Conservation (phyloP, 2,113 vertebrate genomes). For the Carollia perspicillata region DNA sequence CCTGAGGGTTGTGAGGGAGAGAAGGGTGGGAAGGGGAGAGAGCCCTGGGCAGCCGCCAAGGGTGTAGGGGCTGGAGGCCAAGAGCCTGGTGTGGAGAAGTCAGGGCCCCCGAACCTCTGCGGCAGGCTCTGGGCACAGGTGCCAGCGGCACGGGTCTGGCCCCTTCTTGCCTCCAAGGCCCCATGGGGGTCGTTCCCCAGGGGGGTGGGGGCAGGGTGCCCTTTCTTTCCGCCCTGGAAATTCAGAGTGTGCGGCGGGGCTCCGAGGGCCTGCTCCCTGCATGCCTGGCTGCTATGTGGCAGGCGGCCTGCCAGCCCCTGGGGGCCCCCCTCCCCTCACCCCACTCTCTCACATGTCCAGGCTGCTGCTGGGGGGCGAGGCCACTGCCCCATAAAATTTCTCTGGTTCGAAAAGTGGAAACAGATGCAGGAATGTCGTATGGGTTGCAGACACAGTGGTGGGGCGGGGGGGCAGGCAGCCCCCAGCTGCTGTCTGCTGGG, state of each 20-base stretch:
- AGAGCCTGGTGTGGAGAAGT: background rate
- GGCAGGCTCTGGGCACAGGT: background rate
- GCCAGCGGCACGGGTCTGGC: fast-evolving
- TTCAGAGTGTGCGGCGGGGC: fast-evolving
- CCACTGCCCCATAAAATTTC: background rate
- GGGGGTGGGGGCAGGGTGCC: background rate
- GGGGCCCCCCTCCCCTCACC: background rate
- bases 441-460: fast-evolving
- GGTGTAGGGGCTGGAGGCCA: background rate
- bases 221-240: background rate
- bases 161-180: background rate
- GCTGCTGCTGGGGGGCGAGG: background rate
- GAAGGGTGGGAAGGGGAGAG: background rate
- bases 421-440: conserved; percentile 59
- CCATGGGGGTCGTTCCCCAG: fast-evolving
- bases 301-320: background rate
- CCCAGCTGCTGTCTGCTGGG: background rate
- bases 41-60: fast-evolving
- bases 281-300: background rate
- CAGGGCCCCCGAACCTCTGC: fast-evolving
- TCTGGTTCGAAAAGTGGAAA: conserved; percentile 40
- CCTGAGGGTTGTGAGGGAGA: background rate
- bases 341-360: background rate
- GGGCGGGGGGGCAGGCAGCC: background rate
- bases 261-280: background rate